Evolutionary conservation across 2,888 invertebrate species (phyloP), one percentile per base, ranked within the genome.

Genomic region (Drosophila mayaguana): DNA sequence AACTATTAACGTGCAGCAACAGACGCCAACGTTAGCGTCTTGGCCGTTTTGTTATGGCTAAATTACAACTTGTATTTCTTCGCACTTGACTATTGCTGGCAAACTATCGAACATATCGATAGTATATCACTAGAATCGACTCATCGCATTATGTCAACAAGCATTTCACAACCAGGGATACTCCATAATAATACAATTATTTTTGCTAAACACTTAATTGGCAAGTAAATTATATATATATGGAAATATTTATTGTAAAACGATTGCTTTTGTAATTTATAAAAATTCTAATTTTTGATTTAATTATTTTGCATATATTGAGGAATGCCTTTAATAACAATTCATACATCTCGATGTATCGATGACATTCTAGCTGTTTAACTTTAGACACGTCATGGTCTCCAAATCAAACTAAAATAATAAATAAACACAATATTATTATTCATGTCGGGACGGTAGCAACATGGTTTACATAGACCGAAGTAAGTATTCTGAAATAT

Each of bases 391-490:
- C 78, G 78, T 78, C 81, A 65, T 61, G 34, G 20, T 59, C 20
- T 46, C 28, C 46, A 51, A 57, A 34, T 14, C 8, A 1, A 56
- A 14, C 18, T 65, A 3, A 28, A 34, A 45, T 59, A 45, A 42
- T 59, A 50, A 65, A 68, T 62, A 59, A 45, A 48, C 1, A 22
- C 4, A 36, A 20, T 18, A 66, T 12, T 43, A 66, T 12, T 43
- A n/a, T 63, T 46, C 32, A 63, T 56, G 63, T 18, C 40, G 8
- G 32, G 0, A 46, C 11, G 7, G 42, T 32, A 25, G 18, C 38
- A 68, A 11, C 16, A 86, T 86, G 86, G 90, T 85, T 54, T 86
- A 86, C 69, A 86, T 86, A 59, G 86, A 86, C 78, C 86, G 72
- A 18, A 71, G 86, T 86, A 40, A 83, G 85, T 61, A 42, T 3